These are phyloP conservation scores for Anhinga rufa DNA, from an alignment of 2,113 vertebrate genomes.

Conservation along the genomic window DNA sequence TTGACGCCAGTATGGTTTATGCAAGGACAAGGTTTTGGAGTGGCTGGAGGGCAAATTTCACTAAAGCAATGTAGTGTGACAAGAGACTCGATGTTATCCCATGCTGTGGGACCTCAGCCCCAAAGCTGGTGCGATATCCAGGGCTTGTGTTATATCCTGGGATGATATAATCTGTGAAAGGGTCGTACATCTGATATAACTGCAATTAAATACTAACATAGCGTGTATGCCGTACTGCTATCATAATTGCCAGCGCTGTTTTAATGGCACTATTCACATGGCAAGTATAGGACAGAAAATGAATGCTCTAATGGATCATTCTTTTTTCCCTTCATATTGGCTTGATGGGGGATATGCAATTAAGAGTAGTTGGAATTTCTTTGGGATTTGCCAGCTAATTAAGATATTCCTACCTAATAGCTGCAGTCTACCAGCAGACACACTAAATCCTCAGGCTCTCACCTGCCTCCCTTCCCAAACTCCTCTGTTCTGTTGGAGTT, in stretches of 20 bases:
- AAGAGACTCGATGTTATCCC: not conserved
- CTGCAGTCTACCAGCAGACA: not conserved
- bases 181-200: not conserved
- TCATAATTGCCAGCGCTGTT: not conserved
- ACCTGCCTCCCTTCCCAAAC: not conserved
- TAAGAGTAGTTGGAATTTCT: not conserved
- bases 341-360: not conserved
- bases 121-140: not conserved
- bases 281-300: not conserved
- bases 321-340: not conserved
- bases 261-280: not conserved
- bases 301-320: not conserved
- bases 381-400: not conserved
- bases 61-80: constrained; percentile 30
- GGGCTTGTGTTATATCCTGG: not conserved
- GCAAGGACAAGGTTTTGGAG: constrained; percentile 13
- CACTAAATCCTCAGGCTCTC: not conserved
- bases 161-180: not conserved
- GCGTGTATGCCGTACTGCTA: not conserved
- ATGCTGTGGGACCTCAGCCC: not conserved
- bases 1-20: not conserved
- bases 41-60: constrained; percentile 21
- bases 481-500: not conserved
- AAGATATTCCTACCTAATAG: not conserved
- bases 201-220: not conserved